A percentile compares a stretch with the other conserved stretches of the same genome.
These are phyloP conservation scores for Sinotaia quadrata DNA, from an alignment of 2,888 invertebrate genomes.

Conservation along the genomic window DNA sequence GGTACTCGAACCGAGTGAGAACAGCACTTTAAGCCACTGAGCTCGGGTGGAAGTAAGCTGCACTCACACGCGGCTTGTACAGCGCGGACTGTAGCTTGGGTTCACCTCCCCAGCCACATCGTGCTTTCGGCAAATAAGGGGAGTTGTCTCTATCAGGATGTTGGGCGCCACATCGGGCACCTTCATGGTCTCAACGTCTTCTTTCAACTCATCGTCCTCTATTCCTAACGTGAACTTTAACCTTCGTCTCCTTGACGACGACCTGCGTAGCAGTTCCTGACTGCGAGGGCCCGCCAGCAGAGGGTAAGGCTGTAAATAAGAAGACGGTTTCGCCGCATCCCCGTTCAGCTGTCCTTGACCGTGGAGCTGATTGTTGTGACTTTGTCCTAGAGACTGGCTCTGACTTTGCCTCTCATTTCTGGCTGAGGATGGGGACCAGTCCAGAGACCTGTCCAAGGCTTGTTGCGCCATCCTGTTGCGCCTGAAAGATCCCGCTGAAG, in stretches of 20 bases:
- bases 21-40: no score
- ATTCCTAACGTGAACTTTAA: conserved; percentile 37
- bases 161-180: conserved; percentile 19
- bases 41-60: no score
- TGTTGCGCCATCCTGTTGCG: not conserved
- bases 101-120: conserved; percentile 22
- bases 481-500: conserved; percentile 2
- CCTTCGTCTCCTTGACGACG: conserved; percentile 40
- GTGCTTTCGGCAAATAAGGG: conserved; percentile 19
- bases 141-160: conserved; percentile 26
- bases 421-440: conserved; percentile 22
- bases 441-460: conserved; percentile 2
- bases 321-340: not conserved
- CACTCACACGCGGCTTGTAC: conserved; percentile 16
- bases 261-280: conserved; percentile 39
- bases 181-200: not conserved
- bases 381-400: no score
- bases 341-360: conserved; percentile 7
- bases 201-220: conserved; percentile 30
- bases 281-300: conserved; percentile 40
- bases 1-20: no score
- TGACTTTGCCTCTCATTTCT: not conserved
- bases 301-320: conserved; percentile 36
- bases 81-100: conserved; percentile 6
- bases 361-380: no score